These are phyloP conservation scores for Clarias magur DNA, from an alignment of 2,113 vertebrate species.

Conservation along the genomic window DNA sequence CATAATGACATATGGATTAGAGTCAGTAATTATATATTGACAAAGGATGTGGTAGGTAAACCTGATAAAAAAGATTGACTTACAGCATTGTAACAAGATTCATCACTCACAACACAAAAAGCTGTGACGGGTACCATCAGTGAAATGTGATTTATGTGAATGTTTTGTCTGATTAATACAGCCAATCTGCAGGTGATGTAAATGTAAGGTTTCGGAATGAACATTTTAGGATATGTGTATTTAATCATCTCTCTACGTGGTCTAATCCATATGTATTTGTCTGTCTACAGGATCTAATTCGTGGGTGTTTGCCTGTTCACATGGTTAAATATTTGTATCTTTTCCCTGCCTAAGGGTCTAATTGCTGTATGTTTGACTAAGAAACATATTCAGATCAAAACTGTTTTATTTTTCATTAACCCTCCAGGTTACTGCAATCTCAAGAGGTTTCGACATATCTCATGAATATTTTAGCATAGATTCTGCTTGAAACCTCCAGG, in stretches of 20 bases:
- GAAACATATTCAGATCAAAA: neutral
- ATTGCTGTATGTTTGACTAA: neutral
- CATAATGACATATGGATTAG: neutral
- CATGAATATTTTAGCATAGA: neutral
- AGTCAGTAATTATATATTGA: neutral
- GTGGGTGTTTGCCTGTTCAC: neutral
- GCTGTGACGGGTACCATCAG: neutral
- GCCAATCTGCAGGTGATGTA: neutral
- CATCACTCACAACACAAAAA: neutral
- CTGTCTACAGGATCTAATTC: slow-evolving; percentile 5
- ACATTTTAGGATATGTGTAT: neutral
- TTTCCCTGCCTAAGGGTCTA: neutral
- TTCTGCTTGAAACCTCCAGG: neutral
- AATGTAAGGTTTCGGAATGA: neutral
- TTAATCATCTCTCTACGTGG: neutral
- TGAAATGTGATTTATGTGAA: neutral
- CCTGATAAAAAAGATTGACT: neutral
- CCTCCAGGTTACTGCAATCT: neutral
- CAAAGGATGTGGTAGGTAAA: neutral
- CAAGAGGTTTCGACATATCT: slow-evolving; percentile 5
- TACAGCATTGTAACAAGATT: neutral
- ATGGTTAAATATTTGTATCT: neutral
- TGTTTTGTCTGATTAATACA: neutral
- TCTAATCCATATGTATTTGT: neutral
- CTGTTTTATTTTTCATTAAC: neutral